phyloP scores from a whole-genome alignment of 2,888 invertebrate genomes.

The Kuschelorhynchus macadamiae region DNA sequence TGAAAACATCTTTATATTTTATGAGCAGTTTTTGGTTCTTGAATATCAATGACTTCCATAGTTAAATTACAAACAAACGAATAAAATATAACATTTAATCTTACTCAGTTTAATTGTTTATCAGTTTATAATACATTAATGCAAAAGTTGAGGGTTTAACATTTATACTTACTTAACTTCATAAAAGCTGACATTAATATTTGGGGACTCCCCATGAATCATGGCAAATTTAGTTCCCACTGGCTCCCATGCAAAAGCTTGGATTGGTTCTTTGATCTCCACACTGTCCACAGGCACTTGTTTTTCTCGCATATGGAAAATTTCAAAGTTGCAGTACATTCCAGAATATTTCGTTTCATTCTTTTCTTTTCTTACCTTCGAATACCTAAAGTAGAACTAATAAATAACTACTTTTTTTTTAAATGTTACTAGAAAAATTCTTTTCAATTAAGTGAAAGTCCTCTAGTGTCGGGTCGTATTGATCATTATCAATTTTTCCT shows the following conservation, averaged over 20 bases:
- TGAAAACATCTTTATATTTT: too few relatives aligned
- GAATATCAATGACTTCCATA: too few relatives aligned
- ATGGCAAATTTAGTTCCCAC: conserved; percentile 96
- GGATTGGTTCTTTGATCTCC: conserved; percentile 93
- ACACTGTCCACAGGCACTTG: conserved; percentile 95
- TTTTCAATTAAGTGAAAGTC: too few relatives aligned
- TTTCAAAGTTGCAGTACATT: conserved; percentile 98
- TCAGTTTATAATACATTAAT: too few relatives aligned
- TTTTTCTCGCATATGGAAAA: conserved; percentile 98
- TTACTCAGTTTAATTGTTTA: too few relatives aligned
- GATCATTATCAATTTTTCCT: too few relatives aligned
- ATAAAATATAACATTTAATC: too few relatives aligned
- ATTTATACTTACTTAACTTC: conserved; percentile 74
- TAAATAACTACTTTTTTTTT: not conserved
- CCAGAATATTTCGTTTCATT: conserved; percentile 95
- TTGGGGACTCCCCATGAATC: conserved; percentile 92
- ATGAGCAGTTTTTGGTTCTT: too few relatives aligned
- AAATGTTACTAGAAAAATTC: too few relatives aligned
- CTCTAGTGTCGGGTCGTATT: too few relatives aligned
- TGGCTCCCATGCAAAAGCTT: conserved; percentile 99
- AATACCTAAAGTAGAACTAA: conserved; percentile 44
- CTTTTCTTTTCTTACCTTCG: conserved; percentile 89
- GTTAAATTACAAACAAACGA: too few relatives aligned
- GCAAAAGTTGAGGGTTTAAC: too few relatives aligned
- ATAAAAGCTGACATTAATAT: conserved; percentile 92